Conservation (phyloP, 2,797 vertebrate species). For the Meriones psammophilus region DNA sequence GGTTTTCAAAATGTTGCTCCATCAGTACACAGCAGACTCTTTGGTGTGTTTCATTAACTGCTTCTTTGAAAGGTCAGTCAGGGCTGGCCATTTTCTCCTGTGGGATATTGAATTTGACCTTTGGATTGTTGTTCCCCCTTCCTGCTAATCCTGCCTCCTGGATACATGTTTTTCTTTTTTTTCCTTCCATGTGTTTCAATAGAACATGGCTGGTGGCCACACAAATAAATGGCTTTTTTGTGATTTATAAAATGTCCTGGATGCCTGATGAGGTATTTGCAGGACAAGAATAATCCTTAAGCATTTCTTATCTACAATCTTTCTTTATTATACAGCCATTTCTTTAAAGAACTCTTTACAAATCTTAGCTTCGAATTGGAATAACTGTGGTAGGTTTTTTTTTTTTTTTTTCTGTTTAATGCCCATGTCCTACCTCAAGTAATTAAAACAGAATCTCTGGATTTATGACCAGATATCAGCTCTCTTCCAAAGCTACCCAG, state of each 20-base stretch:
- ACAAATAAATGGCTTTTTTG: background rate
- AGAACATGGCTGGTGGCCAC: background rate
- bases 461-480: background rate
- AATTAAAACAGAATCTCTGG: background rate
- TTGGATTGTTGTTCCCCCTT: background rate
- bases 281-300: background rate
- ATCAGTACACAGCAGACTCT: background rate
- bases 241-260: background rate
- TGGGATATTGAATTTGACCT: slow-evolving; percentile 59
- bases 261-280: background rate
- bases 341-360: background rate
- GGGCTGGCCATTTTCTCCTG: slow-evolving; percentile 29
- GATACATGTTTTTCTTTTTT: background rate
- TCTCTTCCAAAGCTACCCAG: background rate
- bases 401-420: background rate
- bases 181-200: background rate
- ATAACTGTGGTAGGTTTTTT: background rate
- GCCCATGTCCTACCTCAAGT: background rate
- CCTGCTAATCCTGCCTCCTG: slow-evolving; percentile 16
- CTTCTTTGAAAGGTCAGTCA: slow-evolving; percentile 53
- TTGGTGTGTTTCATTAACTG: slow-evolving; percentile 1
- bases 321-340: background rate
- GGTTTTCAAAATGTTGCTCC: slow-evolving; percentile 17
- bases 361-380: background rate
- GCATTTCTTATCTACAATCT: background rate